Evolutionary conservation across 64 coral and sea anemone species (phyloP).

Genomic region (Porites lutea): DNA sequence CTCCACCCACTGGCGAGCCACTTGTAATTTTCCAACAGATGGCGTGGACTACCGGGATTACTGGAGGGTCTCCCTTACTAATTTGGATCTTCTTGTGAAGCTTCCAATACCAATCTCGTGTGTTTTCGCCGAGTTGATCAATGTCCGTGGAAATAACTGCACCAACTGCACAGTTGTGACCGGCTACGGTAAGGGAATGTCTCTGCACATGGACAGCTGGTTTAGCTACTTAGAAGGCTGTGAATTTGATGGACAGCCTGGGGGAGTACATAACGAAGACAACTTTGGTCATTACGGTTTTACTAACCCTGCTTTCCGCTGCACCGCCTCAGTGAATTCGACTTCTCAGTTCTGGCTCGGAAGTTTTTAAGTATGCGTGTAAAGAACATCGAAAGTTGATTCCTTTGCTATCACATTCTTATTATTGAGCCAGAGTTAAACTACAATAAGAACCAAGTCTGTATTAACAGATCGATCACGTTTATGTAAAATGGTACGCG

Average conservation of each 20-base stretch:
- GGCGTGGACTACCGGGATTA: conserved; percentile 44
- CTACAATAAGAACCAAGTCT: too few species aligned
- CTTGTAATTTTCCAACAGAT: conserved; percentile 47
- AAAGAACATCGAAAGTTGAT: too few species aligned
- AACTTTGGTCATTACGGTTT: background rate
- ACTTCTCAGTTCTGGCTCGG: background rate
- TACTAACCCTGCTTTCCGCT: background rate
- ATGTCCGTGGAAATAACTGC: background rate
- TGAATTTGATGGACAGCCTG: background rate
- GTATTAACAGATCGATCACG: too few species aligned
- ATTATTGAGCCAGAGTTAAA: too few species aligned
- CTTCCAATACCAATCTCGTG: background rate
- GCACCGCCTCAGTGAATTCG: background rate
- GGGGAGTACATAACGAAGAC: background rate
- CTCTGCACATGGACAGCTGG: conserved; percentile 7
- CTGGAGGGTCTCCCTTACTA: background rate
- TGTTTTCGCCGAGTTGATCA: background rate
- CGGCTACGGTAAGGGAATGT: background rate
- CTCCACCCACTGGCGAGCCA: conserved; percentile 58
- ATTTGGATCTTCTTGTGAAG: background rate
- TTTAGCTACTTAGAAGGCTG: background rate
- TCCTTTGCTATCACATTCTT: too few species aligned
- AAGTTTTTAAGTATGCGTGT: too few species aligned
- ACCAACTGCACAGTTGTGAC: background rate
- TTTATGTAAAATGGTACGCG: too few species aligned